phyloP scores from a whole-genome alignment of 2,888 invertebrate genomes.

The Anagyrus pseudococci region DNA sequence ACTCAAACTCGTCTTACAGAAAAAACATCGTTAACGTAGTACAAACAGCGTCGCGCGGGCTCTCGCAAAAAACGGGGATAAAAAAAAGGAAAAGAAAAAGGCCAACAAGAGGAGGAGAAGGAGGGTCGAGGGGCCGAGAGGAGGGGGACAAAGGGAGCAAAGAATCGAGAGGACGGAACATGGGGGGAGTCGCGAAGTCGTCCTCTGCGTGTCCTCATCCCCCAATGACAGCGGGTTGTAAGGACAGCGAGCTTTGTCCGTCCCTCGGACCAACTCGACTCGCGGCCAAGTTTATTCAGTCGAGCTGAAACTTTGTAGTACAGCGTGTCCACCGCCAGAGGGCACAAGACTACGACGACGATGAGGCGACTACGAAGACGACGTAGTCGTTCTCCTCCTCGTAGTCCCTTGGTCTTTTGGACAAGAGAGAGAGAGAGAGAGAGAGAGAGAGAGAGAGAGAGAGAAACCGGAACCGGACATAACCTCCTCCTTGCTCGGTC shows the following conservation, averaged over 20 bases:
- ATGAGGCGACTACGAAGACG: too few species aligned
- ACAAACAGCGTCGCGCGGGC: neutral
- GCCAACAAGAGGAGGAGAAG: neutral
- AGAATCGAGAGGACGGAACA: neutral
- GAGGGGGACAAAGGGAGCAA: too few species aligned
- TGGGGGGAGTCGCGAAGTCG: neutral
- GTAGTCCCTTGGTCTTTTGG: neutral
- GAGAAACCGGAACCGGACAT: conserved; percentile 57
- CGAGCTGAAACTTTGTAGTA: conserved; percentile 60
- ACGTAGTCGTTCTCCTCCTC: too few species aligned
- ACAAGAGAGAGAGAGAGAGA: neutral
- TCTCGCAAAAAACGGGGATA: neutral
- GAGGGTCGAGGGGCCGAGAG: neutral
- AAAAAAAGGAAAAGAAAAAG: neutral
- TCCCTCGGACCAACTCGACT: too few species aligned
- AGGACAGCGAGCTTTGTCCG: conserved; percentile 4
- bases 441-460: conserved; percentile 41
- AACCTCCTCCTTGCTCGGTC: conserved; percentile 44
- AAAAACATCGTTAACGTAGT: neutral
- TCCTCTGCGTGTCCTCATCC: conserved; percentile 12
- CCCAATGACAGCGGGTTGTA: conserved; percentile 6
- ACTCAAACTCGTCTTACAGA: too few species aligned
- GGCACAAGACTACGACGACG: conserved; percentile 43
- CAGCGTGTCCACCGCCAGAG: conserved; percentile 61
- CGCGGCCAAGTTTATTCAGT: conserved; percentile 60